Percentiles rank a stretch among this genome's conserved stretches.
Evolutionary conservation across 1,140 invertebrate genomes (phyloP).

Genomic region (Andrena cerasifolii): DNA sequence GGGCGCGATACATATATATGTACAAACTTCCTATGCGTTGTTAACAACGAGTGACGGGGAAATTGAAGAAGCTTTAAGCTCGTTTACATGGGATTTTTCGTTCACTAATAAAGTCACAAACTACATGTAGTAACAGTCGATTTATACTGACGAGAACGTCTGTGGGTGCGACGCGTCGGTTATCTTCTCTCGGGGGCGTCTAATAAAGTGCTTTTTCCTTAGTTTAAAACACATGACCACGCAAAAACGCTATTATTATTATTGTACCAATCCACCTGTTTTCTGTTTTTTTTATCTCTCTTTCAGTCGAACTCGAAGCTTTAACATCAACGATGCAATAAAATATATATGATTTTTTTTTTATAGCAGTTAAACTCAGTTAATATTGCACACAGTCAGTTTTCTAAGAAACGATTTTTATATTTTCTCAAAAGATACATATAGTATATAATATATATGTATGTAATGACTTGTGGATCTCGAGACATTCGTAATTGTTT

Average conservation of each 20-base stretch:
- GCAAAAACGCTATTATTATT: slow-evolving; percentile 17
- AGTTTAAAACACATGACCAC: neutral
- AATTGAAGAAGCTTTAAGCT: slow-evolving; percentile 39
- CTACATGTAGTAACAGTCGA: slow-evolving; percentile 2
- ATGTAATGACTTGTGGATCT: slow-evolving; percentile 33
- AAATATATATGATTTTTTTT: slow-evolving; percentile 42
- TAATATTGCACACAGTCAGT: slow-evolving; percentile 49
- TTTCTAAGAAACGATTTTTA: slow-evolving; percentile 41
- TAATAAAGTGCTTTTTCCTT: neutral
- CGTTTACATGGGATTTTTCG: slow-evolving; percentile 26
- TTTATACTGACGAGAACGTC: slow-evolving; percentile 15
- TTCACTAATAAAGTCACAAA: slow-evolving; percentile 11
- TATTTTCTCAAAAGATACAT: slow-evolving; percentile 23
- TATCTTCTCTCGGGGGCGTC: neutral
- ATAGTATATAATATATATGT: slow-evolving; percentile 33
- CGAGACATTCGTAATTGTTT: slow-evolving; percentile 24
- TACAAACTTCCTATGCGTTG: slow-evolving; percentile 32
- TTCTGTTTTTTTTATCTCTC: neutral
- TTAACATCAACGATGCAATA: slow-evolving; percentile 55
- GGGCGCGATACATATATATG: slow-evolving; percentile 45
- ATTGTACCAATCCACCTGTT: slow-evolving; percentile 21
- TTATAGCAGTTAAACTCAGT: slow-evolving; percentile 39
- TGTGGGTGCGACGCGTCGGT: neutral
- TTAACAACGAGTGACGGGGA: slow-evolving; percentile 7
- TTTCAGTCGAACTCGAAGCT: slow-evolving; percentile 47